phyloP scores from a whole-genome alignment of 1,140 invertebrate genomes.

The Anastrepha ludens region DNA sequence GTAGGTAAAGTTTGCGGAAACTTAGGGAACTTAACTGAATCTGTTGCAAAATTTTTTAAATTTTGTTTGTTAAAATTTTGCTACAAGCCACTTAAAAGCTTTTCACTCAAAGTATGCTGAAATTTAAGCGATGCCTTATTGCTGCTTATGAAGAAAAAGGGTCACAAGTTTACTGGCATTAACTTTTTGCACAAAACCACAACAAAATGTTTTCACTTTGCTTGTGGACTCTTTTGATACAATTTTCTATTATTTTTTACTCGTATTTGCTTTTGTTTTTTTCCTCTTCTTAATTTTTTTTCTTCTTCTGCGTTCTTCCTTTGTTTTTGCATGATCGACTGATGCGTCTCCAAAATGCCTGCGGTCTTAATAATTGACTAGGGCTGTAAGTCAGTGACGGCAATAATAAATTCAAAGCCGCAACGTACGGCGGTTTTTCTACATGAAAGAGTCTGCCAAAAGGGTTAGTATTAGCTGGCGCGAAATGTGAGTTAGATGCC shows the following conservation, averaged over 20 bases:
- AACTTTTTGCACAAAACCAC: background rate
- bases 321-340: background rate
- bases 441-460: background rate
- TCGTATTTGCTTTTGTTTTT: background rate
- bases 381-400: conserved; percentile 1
- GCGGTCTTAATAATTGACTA: conserved; percentile 19
- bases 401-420: background rate
- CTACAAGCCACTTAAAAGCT: background rate
- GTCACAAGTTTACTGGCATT: background rate
- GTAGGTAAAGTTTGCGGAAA: background rate
- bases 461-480: background rate
- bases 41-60: background rate
- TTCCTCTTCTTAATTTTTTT: too few relatives aligned
- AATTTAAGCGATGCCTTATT: background rate
- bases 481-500: background rate
- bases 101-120: background rate
- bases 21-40: background rate
- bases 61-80: background rate
- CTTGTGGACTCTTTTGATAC: background rate
- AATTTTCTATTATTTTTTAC: background rate
- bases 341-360: background rate
- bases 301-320: background rate
- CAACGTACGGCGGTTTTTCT: background rate
- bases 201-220: background rate
- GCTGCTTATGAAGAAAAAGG: background rate